Evolutionary conservation across 1,140 invertebrate genomes (phyloP).

Genomic region (Pteromalus puparum): DNA sequence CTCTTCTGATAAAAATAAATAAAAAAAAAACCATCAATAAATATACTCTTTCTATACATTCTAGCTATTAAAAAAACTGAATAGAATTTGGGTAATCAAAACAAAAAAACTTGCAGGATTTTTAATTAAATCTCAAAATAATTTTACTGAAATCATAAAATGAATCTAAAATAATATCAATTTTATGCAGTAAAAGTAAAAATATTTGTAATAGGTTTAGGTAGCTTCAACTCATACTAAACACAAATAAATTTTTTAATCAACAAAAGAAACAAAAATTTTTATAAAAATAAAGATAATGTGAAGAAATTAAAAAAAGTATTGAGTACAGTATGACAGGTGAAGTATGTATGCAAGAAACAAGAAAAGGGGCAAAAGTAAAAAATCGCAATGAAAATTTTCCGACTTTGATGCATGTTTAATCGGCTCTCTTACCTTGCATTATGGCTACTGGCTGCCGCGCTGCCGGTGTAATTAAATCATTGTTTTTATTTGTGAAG

Average conservation of each 20-base stretch:
- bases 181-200: not conserved
- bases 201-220: not conserved
- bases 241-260: not conserved
- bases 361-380: conserved; percentile 63
- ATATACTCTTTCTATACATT: not conserved
- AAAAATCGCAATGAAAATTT: conserved; percentile 72
- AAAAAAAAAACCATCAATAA: not conserved
- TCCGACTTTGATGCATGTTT: conserved; percentile 71
- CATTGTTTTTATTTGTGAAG: conserved; percentile 75
- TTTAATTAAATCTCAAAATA: conserved; percentile 11
- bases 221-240: not conserved
- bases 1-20: conserved; percentile 31
- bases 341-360: conserved; percentile 60
- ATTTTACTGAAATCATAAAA: not conserved
- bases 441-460: conserved; percentile 75
- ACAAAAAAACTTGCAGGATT: conserved; percentile 34
- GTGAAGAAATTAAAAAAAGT: conserved; percentile 38
- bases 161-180: not conserved
- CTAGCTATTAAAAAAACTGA: not conserved
- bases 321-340: conserved; percentile 55
- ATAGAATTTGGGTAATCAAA: conserved; percentile 3
- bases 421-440: conserved; percentile 74
- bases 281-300: conserved; percentile 1
- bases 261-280: not conserved
- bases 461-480: conserved; percentile 77